Evolutionary conservation across 1,140 invertebrate genomes (phyloP), one percentile per base, ranked within the genome.

Genomic region (Pogonomyrmex californicus): DNA sequence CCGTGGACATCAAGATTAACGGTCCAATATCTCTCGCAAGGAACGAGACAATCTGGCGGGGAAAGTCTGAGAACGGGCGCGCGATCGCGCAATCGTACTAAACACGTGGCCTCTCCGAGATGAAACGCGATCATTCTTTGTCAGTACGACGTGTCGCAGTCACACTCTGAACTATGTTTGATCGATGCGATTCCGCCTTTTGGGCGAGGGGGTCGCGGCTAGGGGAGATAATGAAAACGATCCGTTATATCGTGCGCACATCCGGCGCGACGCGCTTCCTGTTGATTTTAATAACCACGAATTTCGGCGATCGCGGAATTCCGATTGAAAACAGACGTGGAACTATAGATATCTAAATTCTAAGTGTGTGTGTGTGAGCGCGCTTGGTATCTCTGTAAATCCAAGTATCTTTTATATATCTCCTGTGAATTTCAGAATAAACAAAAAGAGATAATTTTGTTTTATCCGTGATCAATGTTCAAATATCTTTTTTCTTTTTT

Each of bases 91-190:
- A 83, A 70, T 82, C 56, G 58, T 87, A 88, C 54, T 44, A 65
- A 23, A 88, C 92, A 88, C 91, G 78, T 88, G 91, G 88, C 56
- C 86, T 60, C 68, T 30, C 54, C 23, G 54, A 44, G 36, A 73
- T 76, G 88, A 86, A 79, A 86, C 75, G 81, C 88, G 87, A 93
- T 93, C 92, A 83, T 90, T 93, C 92, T 91, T 91, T 93, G 92
- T 93, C 92, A 92, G 79, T 41, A 77, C 88, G 91, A 93, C 86
- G 88, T 93, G 92, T 93, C 92, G 91, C 90, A 89, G 87, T 88
- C 81, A 78, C 82, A 88, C 76, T 62, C 62, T 78, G 85, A 87
- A 89, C 77, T 60, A 56, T 70, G 86, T 88, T 91, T 92, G 91
- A 93, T 93, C 91, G 92, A 93, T 93, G 90, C 75, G 86, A 87